A percentile compares a stretch with the other conserved stretches of the same genome.
Evolutionary conservation across 2,797 vertebrate species (phyloP).

Genomic region (Epinephelus awoara): DNA sequence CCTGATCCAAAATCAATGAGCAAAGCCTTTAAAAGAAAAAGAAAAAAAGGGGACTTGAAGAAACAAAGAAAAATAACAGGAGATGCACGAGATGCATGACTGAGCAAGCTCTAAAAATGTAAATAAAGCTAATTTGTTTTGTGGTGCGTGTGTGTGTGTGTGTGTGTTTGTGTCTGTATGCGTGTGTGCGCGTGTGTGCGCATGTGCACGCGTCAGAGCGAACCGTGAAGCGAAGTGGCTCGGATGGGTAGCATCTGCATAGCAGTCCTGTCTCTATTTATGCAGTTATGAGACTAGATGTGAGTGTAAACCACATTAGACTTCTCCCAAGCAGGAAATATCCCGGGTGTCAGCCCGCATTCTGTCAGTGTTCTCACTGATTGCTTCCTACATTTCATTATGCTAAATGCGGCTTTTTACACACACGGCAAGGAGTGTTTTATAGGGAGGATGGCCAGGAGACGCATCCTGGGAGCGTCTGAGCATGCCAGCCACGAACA

Average conservation of each 20-base stretch:
- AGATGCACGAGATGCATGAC: conserved; percentile 1
- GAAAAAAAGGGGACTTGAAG: background rate
- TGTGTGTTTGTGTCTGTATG: conserved; percentile 20
- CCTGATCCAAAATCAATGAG: conserved; percentile 4
- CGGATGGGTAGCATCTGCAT: conserved; percentile 79
- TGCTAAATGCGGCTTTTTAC: conserved; percentile 78
- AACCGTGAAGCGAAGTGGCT: conserved; percentile 57
- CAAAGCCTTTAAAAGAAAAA: background rate
- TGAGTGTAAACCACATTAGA: conserved; percentile 79
- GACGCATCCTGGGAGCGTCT: conserved; percentile 64
- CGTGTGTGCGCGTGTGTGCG: background rate
- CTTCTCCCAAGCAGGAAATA: conserved; percentile 75
- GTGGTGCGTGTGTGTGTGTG: conserved; percentile 6
- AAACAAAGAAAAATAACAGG: conserved; percentile 22
- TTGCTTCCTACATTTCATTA: conserved; percentile 86
- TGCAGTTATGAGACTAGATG: conserved; percentile 76
- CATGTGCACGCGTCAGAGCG: conserved; percentile 20
- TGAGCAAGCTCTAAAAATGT: conserved; percentile 48
- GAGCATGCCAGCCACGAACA: conserved; percentile 62
- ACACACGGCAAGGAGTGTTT: conserved; percentile 51
- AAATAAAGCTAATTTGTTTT: conserved; percentile 53
- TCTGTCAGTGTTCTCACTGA: conserved; percentile 77
- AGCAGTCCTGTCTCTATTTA: conserved; percentile 66
- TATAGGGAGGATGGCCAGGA: conserved; percentile 54
- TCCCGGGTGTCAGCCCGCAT: conserved; percentile 80